Evolutionary conservation across 2,113 vertebrate genomes (phyloP), one percentile per base, ranked within the genome.

Genomic region (Phalacrocorax carbo): DNA sequence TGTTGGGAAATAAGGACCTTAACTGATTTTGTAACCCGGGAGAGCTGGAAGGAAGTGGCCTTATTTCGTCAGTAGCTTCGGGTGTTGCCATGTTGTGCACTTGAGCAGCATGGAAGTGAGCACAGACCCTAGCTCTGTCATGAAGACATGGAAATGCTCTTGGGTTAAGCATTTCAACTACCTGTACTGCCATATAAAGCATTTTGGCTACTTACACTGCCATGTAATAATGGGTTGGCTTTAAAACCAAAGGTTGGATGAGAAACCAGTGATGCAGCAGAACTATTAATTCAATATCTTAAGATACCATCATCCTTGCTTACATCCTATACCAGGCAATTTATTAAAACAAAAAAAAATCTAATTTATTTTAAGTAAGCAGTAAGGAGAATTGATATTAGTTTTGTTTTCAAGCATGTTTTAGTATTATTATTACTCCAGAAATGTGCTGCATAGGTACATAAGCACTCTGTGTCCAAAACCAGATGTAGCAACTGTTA

Each of bases 1-100:
- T 81, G 61, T 91, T 93, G 65, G 68, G 94, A 94, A 95, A 95
- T 92, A 88, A 69, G 92, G 93, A 97, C 97, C 96, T 90, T 54
- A n/a, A 65, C 36, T 8, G 27, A 64, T 90, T 48, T 73, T 71
- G 57, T 83, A 79, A 91, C 87, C 76, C 11, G 91, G 85, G 58
- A 27, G n/a, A 86, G 68, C 42, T 44, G 11, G 91, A 89, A 96
- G 97, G 93, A 94, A 86, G 92, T 52, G 92, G 96, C 96, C 97
- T 97, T 94, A 71, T 70, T 96, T 90, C 90, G 32, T 80, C 76
- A 29, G 85, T 13, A 51, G 86, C 88, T 88, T 86, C 9, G 42
- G 32, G 60, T 52, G 46, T 95, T 96, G 94, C 76, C 36, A 4
- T 38, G 70, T 86, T 88, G 23, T 64, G 82, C 48, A 62, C 82